Conservation (phyloP, 2,113 vertebrate species). For the Phrynosoma blainvillii region DNA sequence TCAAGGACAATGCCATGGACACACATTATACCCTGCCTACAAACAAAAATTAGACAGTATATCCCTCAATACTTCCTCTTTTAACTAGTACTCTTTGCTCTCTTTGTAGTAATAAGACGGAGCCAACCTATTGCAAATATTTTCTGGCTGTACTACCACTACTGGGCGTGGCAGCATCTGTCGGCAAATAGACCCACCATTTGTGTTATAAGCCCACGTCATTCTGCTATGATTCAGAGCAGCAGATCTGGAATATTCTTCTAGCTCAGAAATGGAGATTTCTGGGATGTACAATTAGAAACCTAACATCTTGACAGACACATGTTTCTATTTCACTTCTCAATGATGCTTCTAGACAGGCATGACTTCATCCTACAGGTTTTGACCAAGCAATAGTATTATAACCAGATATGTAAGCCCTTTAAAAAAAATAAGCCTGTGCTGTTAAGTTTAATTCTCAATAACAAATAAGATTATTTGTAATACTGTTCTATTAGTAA, state of each 20-base stretch:
- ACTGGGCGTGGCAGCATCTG: background rate
- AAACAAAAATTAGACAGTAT: background rate
- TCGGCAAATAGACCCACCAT: background rate
- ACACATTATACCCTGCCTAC: too few species aligned
- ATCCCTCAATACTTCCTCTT: background rate
- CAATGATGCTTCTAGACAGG: background rate
- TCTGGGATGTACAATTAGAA: background rate
- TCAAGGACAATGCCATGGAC: background rate
- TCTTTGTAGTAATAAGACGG: background rate
- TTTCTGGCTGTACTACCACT: too few species aligned
- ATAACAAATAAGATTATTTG: background rate
- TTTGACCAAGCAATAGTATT: rapidly evolving
- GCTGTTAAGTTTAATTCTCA: background rate
- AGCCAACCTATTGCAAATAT: background rate
- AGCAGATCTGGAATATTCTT: background rate
- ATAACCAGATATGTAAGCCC: background rate
- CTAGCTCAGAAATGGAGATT: background rate
- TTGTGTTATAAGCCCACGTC: background rate
- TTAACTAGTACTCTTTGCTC: background rate
- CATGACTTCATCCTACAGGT: background rate
- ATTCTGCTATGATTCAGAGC: background rate
- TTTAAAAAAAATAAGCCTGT: background rate
- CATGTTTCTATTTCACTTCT: background rate
- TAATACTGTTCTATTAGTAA: background rate
- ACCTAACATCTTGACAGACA: background rate